A percentile compares a stretch with the other conserved stretches of the same genome.
phyloP scores from a whole-genome alignment of 2,113 vertebrate species.

The Oryzias javanicus region DNA sequence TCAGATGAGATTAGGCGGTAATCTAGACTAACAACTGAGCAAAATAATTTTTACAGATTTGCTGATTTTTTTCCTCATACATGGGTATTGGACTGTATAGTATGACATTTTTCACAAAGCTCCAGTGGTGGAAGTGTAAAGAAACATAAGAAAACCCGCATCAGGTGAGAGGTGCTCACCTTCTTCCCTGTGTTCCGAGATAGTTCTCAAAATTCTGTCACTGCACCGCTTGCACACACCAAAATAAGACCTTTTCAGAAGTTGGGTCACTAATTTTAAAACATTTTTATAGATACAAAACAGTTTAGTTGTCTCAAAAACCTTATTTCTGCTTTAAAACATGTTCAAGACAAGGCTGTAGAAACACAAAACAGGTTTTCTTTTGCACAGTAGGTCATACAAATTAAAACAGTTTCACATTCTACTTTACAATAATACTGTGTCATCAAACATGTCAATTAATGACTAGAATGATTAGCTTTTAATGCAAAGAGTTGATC shows the following conservation, averaged over 20 bases:
- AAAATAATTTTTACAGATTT: constrained; percentile 36
- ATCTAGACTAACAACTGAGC: constrained; percentile 5
- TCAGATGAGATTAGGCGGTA: constrained; percentile 14
- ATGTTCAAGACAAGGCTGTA: not conserved
- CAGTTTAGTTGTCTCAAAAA: not conserved
- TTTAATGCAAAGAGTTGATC: constrained; percentile 35
- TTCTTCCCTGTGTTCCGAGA: constrained; percentile 40
- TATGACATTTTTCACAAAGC: constrained; percentile 48
- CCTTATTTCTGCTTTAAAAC: not conserved
- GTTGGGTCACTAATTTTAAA: not conserved
- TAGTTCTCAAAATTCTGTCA: not conserved
- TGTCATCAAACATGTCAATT: constrained; percentile 8
- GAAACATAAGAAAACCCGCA: constrained; percentile 40
- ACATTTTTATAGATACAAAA: not conserved
- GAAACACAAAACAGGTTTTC: not conserved
- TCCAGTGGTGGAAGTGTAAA: constrained; percentile 45
- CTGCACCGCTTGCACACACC: not conserved
- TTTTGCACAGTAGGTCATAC: not conserved
- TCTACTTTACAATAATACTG: not conserved
- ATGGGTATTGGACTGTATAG: constrained; percentile 45
- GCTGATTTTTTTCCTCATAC: constrained; percentile 29
- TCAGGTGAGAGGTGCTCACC: constrained; percentile 33
- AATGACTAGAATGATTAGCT: constrained; percentile 32
- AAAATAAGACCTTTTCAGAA: not conserved
- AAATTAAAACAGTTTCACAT: constrained; percentile 9